Evolutionary conservation across 92 coral and sea anemone species (phyloP).

Genomic region (Epizoanthus scotinus): DNA sequence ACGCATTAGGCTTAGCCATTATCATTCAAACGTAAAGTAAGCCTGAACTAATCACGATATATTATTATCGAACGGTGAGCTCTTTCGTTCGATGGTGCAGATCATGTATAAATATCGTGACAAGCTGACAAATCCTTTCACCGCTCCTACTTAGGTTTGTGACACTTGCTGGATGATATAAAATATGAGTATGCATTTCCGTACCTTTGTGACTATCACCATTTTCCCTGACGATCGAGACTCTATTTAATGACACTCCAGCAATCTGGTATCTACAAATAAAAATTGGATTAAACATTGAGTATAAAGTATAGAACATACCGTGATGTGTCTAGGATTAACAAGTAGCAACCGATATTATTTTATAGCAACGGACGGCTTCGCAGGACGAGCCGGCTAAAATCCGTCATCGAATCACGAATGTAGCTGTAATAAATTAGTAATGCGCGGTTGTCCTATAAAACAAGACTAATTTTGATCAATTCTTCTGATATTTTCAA

Average conservation of each 20-base stretch:
- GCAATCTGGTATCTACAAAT: constrained; percentile 13
- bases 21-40: neutral
- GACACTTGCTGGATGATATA: neutral
- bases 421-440: constrained; percentile 19
- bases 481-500: neutral
- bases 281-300: neutral
- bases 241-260: neutral
- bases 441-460: constrained; percentile 29
- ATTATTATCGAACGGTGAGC: neutral
- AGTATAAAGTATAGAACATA: neutral
- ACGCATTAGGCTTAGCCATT: neutral
- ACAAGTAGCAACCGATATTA: constrained; percentile 4
- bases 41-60: neutral
- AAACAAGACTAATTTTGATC: constrained; percentile 12
- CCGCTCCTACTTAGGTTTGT: constrained; percentile 7
- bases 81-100: neutral
- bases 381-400: constrained; percentile 18
- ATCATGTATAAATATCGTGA: neutral
- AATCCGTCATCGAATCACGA: neutral
- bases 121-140: neutral
- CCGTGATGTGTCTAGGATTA: too few species aligned
- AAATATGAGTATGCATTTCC: too few species aligned
- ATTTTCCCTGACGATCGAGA: constrained; percentile 15
- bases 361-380: constrained; percentile 34
- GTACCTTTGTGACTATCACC: constrained; percentile 44